Base-by-base conservation (phyloP, 2,888 invertebrate species). In the Hymenopus coronatus region DNA sequence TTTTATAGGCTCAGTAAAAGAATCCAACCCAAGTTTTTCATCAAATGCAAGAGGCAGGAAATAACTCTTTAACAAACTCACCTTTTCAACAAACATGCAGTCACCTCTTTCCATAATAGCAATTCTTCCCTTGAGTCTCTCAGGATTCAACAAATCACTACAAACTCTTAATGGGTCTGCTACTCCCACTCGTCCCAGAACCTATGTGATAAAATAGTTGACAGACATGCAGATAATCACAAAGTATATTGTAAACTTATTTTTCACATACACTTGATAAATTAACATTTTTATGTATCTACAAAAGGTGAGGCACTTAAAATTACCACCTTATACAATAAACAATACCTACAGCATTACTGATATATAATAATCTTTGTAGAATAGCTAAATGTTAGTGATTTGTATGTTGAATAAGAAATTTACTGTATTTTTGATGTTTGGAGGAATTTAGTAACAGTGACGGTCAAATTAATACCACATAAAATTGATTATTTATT, bases 61-160 rank as follows among this genome's bases (percentile, higher is more conserved):
- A 33, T 33, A 7, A n/a, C n/a, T n/a, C n/a, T n/a, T n/a, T n/a
- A n/a, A 8, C 33, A 33, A 4, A 88, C 89, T 90, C 92, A 95
- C 95, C 94, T 99, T 99, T 91, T 98, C 98, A 3, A 99, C 96
- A 93, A 99, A 99, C 94, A 98, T 98, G 93, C 99, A 99, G 91
- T 97, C 97, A 1, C 99, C 99, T 33, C 99, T 95, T 92, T 97
- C 96, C 89, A 98, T 96, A n/a, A 99, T 94, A 0, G 96, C 97
- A 91, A 99, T 97, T 92, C 96, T 96, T 0, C 96, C 97, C 81
- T 93, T 93, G 0, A 98, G 92, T 14, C 94, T 93, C 0, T 94
- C 93, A 9, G 94, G 92, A 92, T 97, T 96, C 20, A 93, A 92
- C 6, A 97, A 93, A 1, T 94, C 94, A 8, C 91, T 89, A 91